Evolutionary conservation across 1,140 invertebrate genomes (phyloP), one percentile per base, ranked within the genome.

Genomic region (Bombus sibiricus): DNA sequence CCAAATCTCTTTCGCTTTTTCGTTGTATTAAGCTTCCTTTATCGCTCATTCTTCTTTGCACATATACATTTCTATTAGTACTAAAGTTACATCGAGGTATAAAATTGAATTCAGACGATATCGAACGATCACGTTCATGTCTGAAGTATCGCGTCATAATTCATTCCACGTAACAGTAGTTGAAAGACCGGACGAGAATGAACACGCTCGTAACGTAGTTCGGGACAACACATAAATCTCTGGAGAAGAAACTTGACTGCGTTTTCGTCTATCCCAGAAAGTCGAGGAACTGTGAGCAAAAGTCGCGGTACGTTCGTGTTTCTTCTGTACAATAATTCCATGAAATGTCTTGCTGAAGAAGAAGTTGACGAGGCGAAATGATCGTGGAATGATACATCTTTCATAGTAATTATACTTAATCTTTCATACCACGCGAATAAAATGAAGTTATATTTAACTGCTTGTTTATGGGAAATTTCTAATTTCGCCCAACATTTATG

Each of bases 201-300:
- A 39, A 12, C 2, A 34, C 22, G 37, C 2, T 39, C 18, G 15
- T 22, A 18, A 32, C 28, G 37, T n/a, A 41, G 75, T 64, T 64
- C 37, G n/a, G 15, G 25, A 15, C 76, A 39, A 64, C 39, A 22
- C 62, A 79, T 79, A 79, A 79, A 79, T 79, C 76, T 34, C 34
- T 34, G 2, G 3, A 25, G 59, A 25, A 79, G n/a, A 12, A 32
- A 78, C 62, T 43, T 28, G 15, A 66, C 22, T 28, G 5, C 12
- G 59, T 78, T 78, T 25, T 34, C 39, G 59, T 28, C 37, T 43
- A 62, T 22, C 25, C 62, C 25, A 66, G 64, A 66, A 66, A 79
- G 28, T 22, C 28, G 59, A 12, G 62, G 22, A 43, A 41, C 76
- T 25, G 10, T 1, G 39, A 79, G 43, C n/a, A 43, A 41, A 41